These are phyloP conservation scores for Notocelia uddmanniana DNA, from an alignment of 2,888 invertebrate genomes.

Conservation along the genomic window DNA sequence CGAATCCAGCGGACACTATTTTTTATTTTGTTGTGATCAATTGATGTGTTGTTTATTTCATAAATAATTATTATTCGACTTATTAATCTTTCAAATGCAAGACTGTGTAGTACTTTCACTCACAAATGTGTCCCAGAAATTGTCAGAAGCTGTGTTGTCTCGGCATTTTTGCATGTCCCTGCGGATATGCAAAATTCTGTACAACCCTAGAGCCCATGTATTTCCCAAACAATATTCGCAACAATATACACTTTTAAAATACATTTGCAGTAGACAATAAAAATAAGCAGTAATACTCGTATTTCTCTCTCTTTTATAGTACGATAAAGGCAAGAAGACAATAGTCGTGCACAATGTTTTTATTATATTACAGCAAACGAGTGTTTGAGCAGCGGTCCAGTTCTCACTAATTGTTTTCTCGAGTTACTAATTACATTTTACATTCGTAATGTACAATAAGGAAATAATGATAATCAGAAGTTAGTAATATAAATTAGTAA, in stretches of 20 bases:
- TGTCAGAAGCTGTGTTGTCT: background rate
- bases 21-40: no score
- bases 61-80: no score
- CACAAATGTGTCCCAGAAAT: background rate
- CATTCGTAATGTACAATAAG: background rate
- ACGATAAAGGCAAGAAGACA: conserved; percentile 10
- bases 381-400: background rate
- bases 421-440: conserved; percentile 9
- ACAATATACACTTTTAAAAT: background rate
- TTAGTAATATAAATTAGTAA: no score
- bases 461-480: background rate
- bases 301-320: conserved; percentile 11
- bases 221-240: background rate
- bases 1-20: no score
- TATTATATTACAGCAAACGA: conserved; percentile 8
- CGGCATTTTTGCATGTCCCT: no score
- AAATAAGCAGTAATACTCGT: background rate
- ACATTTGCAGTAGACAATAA: background rate
- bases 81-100: no score
- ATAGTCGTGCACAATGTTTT: conserved; percentile 2
- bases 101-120: no score
- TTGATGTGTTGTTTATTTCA: no score
- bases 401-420: conserved; percentile 7
- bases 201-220: background rate
- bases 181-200: background rate